A percentile compares a stretch with the other conserved stretches of the same genome.
These are phyloP conservation scores for Hesperia comma DNA, from an alignment of 2,888 invertebrate species.

Conservation along the genomic window DNA sequence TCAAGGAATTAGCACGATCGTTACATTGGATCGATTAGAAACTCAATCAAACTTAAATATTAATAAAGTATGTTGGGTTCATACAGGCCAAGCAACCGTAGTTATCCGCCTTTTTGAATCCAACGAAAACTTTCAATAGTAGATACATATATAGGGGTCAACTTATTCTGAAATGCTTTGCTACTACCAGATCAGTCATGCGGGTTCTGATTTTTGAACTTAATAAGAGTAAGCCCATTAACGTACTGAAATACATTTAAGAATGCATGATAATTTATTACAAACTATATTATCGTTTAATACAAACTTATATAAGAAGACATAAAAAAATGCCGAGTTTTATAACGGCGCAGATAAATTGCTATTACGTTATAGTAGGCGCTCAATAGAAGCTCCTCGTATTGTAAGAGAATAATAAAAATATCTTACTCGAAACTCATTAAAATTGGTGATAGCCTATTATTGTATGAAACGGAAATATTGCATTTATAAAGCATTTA, in stretches of 20 bases:
- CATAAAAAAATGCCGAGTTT: no score
- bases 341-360: not conserved
- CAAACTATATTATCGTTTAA: no score
- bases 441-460: no score
- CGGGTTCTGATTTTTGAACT: not conserved
- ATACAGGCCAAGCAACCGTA: constrained; percentile 59
- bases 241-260: not conserved
- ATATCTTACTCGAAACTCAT: no score
- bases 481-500: constrained; percentile 39
- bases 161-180: constrained; percentile 54
- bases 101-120: constrained; percentile 68
- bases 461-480: not conserved
- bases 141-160: constrained; percentile 33
- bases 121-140: constrained; percentile 60
- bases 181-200: constrained; percentile 52
- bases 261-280: constrained; percentile 10
- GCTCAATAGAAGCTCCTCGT: not conserved
- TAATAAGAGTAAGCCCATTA: not conserved
- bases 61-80: constrained; percentile 75
- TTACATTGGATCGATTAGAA: constrained; percentile 86
- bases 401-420: no score
- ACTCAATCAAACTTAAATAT: constrained; percentile 45
- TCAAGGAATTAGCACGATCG: constrained; percentile 87
- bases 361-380: not conserved
- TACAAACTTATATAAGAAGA: no score